Conservation (phyloP, 2,113 vertebrate genomes). For the Muscicapa adusta region DNA sequence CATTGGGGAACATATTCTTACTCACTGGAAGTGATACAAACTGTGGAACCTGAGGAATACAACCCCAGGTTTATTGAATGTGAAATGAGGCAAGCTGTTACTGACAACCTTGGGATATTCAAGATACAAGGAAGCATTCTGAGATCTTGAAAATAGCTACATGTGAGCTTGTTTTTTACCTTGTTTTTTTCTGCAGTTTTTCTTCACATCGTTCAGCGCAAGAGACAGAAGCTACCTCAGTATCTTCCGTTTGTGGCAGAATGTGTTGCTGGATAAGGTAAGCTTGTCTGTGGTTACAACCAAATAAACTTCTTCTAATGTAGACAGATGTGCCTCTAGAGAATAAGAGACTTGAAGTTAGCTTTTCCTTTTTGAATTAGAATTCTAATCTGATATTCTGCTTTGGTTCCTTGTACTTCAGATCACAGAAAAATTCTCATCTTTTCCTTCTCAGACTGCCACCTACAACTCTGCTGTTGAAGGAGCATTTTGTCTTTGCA, state of each 20-base stretch:
- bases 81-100: neutral
- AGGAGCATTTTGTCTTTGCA: neutral
- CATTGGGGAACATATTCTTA: neutral
- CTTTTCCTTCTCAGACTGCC: neutral
- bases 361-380: neutral
- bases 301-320: neutral
- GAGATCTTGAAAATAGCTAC: neutral
- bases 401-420: neutral
- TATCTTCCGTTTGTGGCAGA: slow-evolving; percentile 93
- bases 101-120: neutral
- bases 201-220: slow-evolving; percentile 89
- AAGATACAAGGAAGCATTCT: neutral
- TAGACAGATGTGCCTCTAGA: neutral
- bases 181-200: slow-evolving; percentile 74
- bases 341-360: neutral
- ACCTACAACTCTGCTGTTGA: neutral
- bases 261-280: slow-evolving; percentile 87
- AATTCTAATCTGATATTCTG: neutral
- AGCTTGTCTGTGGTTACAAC: neutral
- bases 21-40: neutral
- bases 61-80: neutral
- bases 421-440: neutral
- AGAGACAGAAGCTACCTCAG: slow-evolving; percentile 89
- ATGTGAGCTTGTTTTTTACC: neutral
- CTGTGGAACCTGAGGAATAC: neutral